Evolutionary conservation across 2,888 invertebrate genomes (phyloP).

Genomic region (Metacarcinus magister): DNA sequence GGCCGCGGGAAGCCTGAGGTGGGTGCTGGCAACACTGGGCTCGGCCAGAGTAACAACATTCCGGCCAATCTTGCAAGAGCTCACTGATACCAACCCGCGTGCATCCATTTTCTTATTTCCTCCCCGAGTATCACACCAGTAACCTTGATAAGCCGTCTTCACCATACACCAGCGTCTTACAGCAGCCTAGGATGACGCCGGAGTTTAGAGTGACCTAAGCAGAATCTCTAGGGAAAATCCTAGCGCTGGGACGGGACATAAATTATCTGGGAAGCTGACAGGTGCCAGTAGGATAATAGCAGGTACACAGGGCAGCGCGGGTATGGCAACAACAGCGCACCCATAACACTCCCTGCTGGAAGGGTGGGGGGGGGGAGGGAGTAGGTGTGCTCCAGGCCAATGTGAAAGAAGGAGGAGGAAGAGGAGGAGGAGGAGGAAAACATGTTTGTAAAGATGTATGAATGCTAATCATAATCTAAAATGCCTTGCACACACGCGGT

Average conservation of each 20-base stretch:
- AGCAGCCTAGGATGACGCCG: neutral
- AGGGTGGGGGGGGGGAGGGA: neutral
- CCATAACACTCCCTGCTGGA: constrained; percentile 57
- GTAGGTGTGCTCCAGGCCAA: neutral
- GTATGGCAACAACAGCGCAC: constrained; percentile 67
- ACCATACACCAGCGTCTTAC: neutral
- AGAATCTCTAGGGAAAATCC: neutral
- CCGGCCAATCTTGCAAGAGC: constrained; percentile 72
- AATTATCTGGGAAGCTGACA: constrained; percentile 21
- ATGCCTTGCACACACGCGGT: neutral
- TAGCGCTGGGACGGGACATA: neutral
- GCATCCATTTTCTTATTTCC: constrained; percentile 22
- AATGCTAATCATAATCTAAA: neutral
- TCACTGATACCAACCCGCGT: constrained; percentile 65
- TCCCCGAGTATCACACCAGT: neutral
- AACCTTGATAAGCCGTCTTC: neutral
- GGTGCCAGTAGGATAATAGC: constrained; percentile 42
- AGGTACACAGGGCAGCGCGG: constrained; percentile 35
- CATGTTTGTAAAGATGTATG: neutral
- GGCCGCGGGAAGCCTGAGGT: constrained; percentile 21
- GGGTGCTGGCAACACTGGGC: constrained; percentile 69
- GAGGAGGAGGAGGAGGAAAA: neutral
- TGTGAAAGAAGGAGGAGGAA: neutral
- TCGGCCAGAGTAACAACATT: constrained; percentile 68
- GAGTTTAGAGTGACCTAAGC: neutral